phyloP scores from a whole-genome alignment of 30 jellyfish, hydroid and myxozoan species.

The Turritopsis rubra region DNA sequence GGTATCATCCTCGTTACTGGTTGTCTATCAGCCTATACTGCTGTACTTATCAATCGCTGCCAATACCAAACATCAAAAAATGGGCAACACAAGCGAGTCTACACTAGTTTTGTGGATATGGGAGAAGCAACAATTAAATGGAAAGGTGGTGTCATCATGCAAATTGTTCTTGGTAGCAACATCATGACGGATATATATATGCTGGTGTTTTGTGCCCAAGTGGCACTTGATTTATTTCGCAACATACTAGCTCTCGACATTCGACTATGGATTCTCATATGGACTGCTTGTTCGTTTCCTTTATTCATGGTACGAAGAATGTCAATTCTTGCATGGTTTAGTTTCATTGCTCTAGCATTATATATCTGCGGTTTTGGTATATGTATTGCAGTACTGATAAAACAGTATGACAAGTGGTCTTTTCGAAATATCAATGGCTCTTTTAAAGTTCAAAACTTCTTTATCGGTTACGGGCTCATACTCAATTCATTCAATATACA shows the following conservation, averaged over 20 bases:
- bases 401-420: constrained; percentile 31
- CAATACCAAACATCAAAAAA: constrained; percentile 49
- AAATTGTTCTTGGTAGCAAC: constrained; percentile 33
- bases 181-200: constrained; percentile 41
- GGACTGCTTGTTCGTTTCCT: constrained; percentile 57
- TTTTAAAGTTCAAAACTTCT: constrained; percentile 18
- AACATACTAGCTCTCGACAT: neutral
- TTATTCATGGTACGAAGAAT: constrained; percentile 43
- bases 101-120: constrained; percentile 45
- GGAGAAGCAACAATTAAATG: constrained; percentile 38
- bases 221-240: constrained; percentile 36
- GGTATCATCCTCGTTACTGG: constrained; percentile 21
- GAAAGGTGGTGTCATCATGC: constrained; percentile 41
- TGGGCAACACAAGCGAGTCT: constrained; percentile 41
- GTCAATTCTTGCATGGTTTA: constrained; percentile 56
- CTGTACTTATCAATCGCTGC: constrained; percentile 31
- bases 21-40: constrained; percentile 34
- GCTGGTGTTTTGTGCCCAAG: constrained; percentile 45
- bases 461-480: constrained; percentile 52
- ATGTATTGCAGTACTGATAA: constrained; percentile 18
- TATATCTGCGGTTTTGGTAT: constrained; percentile 8
- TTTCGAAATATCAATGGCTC: constrained; percentile 1
- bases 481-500: constrained; percentile 40
- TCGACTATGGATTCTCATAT: constrained; percentile 31
- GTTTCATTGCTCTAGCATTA: constrained; percentile 36